These are phyloP conservation scores for Albula glossodonta DNA, from an alignment of 2,113 vertebrate species.

Conservation along the genomic window DNA sequence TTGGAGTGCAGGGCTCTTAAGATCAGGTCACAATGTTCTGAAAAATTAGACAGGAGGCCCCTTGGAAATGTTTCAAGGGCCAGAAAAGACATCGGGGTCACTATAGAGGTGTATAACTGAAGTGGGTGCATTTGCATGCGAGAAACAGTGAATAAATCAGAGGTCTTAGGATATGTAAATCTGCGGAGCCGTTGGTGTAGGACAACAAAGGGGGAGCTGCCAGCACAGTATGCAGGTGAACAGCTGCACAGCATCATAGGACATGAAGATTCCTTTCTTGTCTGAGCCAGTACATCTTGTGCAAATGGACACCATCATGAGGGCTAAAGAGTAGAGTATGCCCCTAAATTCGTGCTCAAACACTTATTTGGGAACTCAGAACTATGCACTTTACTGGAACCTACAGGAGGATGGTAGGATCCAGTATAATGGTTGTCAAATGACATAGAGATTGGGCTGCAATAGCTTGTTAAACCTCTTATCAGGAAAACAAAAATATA, in stretches of 20 bases:
- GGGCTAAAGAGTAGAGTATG: neutral
- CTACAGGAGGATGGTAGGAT: neutral
- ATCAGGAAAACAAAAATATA: neutral
- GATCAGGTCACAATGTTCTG: neutral
- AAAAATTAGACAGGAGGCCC: neutral
- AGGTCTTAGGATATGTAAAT: neutral
- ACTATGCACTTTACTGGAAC: neutral
- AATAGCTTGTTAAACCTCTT: neutral
- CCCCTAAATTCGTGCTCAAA: neutral
- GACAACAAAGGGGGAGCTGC: neutral
- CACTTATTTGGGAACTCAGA: neutral
- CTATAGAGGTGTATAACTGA: neutral
- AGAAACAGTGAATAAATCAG: neutral
- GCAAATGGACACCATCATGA: neutral
- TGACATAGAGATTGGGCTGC: neutral
- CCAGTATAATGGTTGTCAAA: neutral
- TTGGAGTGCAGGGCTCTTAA: neutral
- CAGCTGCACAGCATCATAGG: neutral
- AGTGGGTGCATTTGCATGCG: neutral
- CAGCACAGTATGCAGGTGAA: neutral
- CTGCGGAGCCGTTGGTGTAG: neutral
- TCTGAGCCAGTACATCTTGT: neutral
- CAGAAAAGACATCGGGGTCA: neutral
- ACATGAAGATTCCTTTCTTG: neutral
- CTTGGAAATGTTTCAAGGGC: neutral